These are phyloP conservation scores for Helicoverpa zea DNA, from an alignment of 1,140 invertebrate genomes.

Conservation along the genomic window DNA sequence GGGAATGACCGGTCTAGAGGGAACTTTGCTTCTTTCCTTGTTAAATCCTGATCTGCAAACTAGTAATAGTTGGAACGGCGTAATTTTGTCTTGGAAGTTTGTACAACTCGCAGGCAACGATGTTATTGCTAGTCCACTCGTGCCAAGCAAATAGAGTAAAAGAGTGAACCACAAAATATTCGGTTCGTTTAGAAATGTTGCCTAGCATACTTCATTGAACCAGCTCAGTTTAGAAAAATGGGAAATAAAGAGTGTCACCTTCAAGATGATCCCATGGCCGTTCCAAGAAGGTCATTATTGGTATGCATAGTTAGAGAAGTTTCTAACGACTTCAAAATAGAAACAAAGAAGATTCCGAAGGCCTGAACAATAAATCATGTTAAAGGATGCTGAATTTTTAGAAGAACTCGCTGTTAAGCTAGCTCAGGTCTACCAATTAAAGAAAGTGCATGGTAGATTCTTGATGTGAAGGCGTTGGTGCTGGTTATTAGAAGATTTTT, in stretches of 20 bases:
- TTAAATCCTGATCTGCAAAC: background rate
- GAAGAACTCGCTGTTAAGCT: too few relatives aligned
- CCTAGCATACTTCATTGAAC: background rate
- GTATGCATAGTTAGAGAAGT: background rate
- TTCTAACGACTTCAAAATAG: background rate
- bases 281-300: background rate
- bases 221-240: background rate
- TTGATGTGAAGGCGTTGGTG: too few relatives aligned
- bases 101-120: background rate
- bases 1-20: constrained; percentile 32
- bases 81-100: constrained; percentile 9
- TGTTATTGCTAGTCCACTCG: background rate
- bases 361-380: background rate
- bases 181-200: constrained; percentile 1
- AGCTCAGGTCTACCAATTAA: too few relatives aligned
- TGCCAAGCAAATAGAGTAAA: background rate
- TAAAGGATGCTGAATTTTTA: too few relatives aligned
- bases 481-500: too few relatives aligned
- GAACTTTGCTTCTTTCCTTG: constrained; percentile 13
- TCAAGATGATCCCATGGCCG: background rate
- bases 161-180: background rate
- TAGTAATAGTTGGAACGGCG: constrained; percentile 10
- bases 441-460: too few relatives aligned
- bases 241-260: background rate
- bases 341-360: background rate